Evolutionary conservation across 2,113 vertebrate species (phyloP).

Genomic region (Caranx ignobilis): DNA sequence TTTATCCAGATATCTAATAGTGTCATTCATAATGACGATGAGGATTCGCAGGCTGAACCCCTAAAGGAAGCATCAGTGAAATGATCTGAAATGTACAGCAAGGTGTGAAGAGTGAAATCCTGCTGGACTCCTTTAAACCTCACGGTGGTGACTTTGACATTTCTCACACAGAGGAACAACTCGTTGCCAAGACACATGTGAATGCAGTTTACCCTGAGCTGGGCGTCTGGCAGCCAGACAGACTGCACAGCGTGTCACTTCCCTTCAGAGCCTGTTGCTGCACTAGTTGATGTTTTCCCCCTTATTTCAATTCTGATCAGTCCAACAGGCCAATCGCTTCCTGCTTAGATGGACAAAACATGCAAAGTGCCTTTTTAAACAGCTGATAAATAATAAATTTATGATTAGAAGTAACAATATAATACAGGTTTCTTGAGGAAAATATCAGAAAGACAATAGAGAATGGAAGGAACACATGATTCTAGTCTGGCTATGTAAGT

Average conservation of each 20-base stretch:
- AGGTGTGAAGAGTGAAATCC: constrained; percentile 17
- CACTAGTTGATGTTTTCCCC: no score
- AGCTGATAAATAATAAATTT: constrained; percentile 40
- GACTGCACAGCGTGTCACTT: constrained; percentile 16
- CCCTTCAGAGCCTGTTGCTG: neutral
- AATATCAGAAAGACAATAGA: neutral
- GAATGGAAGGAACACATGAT: neutral
- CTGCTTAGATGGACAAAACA: constrained; percentile 44
- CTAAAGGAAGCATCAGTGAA: no score
- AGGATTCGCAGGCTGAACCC: no score
- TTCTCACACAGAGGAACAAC: constrained; percentile 21
- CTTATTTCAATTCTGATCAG: constrained; percentile 8
- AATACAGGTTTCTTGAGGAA: neutral
- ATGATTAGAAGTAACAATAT: neutral
- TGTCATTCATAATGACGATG: neutral
- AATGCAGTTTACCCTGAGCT: constrained; percentile 29
- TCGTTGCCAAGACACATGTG: constrained; percentile 37
- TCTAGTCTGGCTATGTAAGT: neutral
- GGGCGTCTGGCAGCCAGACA: constrained; percentile 35
- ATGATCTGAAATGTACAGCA: neutral
- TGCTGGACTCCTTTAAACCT: constrained; percentile 55
- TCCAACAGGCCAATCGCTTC: constrained; percentile 17
- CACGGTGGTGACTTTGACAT: neutral
- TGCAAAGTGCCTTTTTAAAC: constrained; percentile 74
- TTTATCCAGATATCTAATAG: neutral